Conservation (phyloP, 2,113 vertebrate genomes). For the Nothocercus julius region DNA sequence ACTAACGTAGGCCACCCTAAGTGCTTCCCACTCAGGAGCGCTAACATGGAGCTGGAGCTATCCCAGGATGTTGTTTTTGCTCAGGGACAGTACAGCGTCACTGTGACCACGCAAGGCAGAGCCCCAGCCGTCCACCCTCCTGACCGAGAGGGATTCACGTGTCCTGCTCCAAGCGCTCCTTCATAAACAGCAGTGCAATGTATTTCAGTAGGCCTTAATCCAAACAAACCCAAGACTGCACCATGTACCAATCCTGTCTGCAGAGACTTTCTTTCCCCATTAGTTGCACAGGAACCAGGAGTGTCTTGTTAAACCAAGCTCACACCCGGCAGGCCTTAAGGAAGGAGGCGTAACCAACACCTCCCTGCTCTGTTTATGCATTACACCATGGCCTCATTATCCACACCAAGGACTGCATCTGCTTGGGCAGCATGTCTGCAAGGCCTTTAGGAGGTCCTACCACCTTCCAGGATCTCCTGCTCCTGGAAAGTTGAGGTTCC, state of each 20-base stretch:
- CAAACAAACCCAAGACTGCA: accelerated
- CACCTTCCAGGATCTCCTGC: accelerated
- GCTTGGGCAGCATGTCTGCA: background rate
- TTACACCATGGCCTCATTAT: background rate
- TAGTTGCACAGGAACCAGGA: background rate
- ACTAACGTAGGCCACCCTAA: background rate
- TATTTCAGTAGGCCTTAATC: accelerated
- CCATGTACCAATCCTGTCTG: background rate
- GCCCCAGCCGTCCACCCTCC: background rate
- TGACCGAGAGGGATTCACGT: background rate
- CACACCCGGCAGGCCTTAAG: background rate
- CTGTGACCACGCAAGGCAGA: background rate
- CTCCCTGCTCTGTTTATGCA: slow-evolving; percentile 60
- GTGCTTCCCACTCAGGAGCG: accelerated
- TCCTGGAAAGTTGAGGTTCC: background rate
- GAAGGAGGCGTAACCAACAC: background rate
- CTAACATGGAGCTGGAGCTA: background rate
- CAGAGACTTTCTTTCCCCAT: background rate
- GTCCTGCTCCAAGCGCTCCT: background rate
- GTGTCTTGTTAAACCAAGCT: slow-evolving; percentile 25
- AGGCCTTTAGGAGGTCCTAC: background rate
- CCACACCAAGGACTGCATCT: background rate
- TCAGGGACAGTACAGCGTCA: background rate
- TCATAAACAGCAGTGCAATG: accelerated
- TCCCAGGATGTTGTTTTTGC: background rate